Evolutionary conservation across 2,797 vertebrate species (phyloP).

Genomic region (Cyprinella venusta): DNA sequence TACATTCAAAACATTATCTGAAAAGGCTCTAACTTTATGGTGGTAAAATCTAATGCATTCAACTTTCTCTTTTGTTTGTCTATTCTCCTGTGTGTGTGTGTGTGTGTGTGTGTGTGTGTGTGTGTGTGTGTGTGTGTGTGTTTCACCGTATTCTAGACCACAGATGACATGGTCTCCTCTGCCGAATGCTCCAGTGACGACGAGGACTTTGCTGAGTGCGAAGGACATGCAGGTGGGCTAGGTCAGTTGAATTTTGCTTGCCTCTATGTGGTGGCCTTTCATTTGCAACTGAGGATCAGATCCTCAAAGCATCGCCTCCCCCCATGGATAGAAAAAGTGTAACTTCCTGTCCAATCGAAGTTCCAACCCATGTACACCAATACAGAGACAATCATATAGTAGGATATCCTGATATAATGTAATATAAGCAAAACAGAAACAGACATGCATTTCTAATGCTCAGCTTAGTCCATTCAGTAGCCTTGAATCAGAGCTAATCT

Average conservation of each 20-base stretch:
- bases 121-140: constrained; percentile 39
- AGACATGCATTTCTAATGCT: constrained; percentile 48
- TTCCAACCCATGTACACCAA: constrained; percentile 72
- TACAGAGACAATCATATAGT: constrained; percentile 79
- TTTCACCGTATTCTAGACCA: constrained; percentile 62
- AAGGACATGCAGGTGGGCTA: constrained; percentile 97
- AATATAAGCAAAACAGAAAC: constrained; percentile 19
- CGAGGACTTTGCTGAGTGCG: constrained; percentile 98
- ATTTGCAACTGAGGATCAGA: constrained; percentile 82
- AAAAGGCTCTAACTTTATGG: neutral
- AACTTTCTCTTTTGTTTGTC: constrained; percentile 67
- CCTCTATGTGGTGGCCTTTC: constrained; percentile 75
- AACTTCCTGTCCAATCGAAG: constrained; percentile 66
- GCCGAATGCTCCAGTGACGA: constrained; percentile 98
- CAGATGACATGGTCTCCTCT: constrained; percentile 93
- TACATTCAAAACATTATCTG: neutral
- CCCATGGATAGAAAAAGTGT: constrained; percentile 87
- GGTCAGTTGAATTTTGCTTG: constrained; percentile 96
- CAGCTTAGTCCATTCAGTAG: constrained; percentile 59
- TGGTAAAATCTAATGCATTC: constrained; percentile 58
- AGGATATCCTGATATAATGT: constrained; percentile 12
- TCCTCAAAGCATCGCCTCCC: constrained; percentile 88
- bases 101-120: constrained; percentile 40
- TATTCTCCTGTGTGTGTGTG: constrained; percentile 57
- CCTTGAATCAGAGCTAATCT: constrained; percentile 45